Evolutionary conservation across 2,888 invertebrate species (phyloP).

Genomic region (Pimpla rufipes): DNA sequence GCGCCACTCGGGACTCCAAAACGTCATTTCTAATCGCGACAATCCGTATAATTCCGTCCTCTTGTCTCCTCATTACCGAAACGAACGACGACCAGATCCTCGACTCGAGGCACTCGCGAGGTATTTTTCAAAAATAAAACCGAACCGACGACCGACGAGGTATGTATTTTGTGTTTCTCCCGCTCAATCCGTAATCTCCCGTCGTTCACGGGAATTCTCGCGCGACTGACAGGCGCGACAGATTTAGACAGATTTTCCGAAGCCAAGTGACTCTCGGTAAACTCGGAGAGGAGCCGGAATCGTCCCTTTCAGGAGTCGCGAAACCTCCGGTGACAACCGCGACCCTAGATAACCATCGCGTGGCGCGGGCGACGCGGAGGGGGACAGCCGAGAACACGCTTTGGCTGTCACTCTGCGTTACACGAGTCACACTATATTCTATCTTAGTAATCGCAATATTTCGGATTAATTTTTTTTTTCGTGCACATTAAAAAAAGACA

Average conservation of each 20-base stretch:
- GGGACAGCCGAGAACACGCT: background rate
- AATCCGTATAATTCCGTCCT: no score
- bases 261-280: conserved; percentile 21
- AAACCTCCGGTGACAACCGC: conserved; percentile 21
- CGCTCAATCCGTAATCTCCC: conserved; percentile 17
- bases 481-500: no score
- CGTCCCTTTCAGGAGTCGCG: background rate
- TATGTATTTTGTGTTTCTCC: conserved; percentile 4
- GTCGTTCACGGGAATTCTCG: conserved; percentile 7
- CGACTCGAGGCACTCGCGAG: no score
- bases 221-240: conserved; percentile 26
- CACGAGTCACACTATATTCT: background rate
- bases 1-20: no score
- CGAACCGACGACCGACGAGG: no score
- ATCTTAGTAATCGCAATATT: background rate
- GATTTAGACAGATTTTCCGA: conserved; percentile 37
- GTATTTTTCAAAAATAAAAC: no score
- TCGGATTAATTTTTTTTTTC: no score
- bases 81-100: no score
- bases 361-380: background rate
- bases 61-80: no score
- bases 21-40: no score
- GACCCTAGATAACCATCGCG: conserved; percentile 29
- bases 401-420: background rate
- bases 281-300: background rate